Evolutionary conservation across 2,113 vertebrate genomes (phyloP), one percentile per base, ranked within the genome.

Genomic region (Salminus brasiliensis): DNA sequence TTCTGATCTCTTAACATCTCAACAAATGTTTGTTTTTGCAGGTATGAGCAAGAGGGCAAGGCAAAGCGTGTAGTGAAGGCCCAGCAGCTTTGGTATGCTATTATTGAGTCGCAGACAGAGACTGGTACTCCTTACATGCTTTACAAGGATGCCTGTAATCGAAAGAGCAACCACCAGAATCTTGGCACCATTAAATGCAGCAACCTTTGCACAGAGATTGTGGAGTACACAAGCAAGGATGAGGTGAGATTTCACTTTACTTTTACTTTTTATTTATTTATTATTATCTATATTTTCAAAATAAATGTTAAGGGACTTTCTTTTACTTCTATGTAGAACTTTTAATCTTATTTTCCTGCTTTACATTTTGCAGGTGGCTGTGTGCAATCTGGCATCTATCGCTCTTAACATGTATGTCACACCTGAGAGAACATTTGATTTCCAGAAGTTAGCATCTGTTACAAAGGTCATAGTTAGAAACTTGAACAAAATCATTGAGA

Each of bases 321-420:
- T n/a, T n/a, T n/a, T n/a, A n/a, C n/a, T n/a, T n/a, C n/a, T n/a
- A n/a, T n/a, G n/a, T n/a, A n/a, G n/a, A n/a, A n/a, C n/a, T n/a
- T n/a, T n/a, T n/a, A n/a, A n/a, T n/a, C n/a, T n/a, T n/a, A n/a
- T n/a, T n/a, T n/a, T n/a, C n/a, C n/a, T n/a, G n/a, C n/a, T n/a
- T n/a, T n/a, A n/a, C n/a, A n/a, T n/a, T 52, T 47, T 84, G 34
- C 83, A 99, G 98, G 94, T 99, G 67, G 96, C 97, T 0, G 98
- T 99, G 34, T 99, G 98, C 88, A 99, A 99, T 78, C 88, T 99
- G 91, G 97, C 98, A 59, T 99, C 96, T 21, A 83, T 99, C 0
- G 97, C 96, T n/a, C 90, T 99, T 67, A 99, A 99, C 88, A 97
- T 99, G 97, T 99, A 96, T 0, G 96, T 98, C 77, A 97, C 96